A percentile compares a stretch with the other conserved stretches of the same genome.
Conservation (phyloP, 2,797 vertebrate genomes). For the Spea hammondii region DNA sequence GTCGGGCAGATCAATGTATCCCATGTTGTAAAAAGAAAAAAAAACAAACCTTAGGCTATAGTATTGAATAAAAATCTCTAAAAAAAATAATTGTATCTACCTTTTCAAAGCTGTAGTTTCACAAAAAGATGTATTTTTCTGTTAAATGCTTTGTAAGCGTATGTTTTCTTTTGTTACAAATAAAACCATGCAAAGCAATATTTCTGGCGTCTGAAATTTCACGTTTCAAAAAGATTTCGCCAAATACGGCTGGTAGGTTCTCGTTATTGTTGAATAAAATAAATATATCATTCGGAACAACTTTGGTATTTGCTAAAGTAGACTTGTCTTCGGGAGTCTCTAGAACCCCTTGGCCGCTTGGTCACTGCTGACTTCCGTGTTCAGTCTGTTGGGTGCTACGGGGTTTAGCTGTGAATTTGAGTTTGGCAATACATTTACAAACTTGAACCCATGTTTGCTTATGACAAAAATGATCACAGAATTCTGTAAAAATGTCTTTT, state of each 20-base stretch:
- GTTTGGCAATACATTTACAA: no score
- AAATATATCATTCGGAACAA: no score
- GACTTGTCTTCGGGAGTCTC: no score
- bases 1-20: constrained; percentile 65
- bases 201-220: constrained; percentile 39
- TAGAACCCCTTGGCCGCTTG: not conserved
- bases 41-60: constrained; percentile 66
- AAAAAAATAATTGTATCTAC: constrained; percentile 70
- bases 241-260: no score
- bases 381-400: not conserved
- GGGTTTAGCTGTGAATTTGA: no score
- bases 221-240: not conserved
- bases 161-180: constrained; percentile 75
- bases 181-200: constrained; percentile 76
- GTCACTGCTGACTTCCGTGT: not conserved
- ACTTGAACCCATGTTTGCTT: no score
- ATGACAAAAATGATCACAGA: no score
- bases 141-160: constrained; percentile 81
- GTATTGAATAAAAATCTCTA: constrained; percentile 65
- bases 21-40: constrained; percentile 79
- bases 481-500: no score
- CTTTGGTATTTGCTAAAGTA: no score
- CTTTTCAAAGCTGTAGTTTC: constrained; percentile 83
- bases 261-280: no score
- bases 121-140: constrained; percentile 74